Conservation (phyloP, 1,140 invertebrate genomes). For the Oscheius sp. region DNA sequence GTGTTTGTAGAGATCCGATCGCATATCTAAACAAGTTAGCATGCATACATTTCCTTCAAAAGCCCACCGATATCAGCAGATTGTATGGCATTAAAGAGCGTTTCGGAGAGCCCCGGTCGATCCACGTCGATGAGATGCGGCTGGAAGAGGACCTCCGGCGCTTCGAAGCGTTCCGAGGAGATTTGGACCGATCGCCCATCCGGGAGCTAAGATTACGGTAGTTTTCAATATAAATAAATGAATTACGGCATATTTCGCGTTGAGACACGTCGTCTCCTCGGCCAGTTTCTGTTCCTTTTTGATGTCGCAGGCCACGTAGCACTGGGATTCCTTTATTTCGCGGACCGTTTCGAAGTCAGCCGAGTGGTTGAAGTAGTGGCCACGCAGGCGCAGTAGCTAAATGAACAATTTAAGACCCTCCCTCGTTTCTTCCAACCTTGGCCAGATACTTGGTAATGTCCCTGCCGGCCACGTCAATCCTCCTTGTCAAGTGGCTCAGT, state of each 20-base stretch:
- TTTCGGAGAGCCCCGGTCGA: conserved; percentile 88
- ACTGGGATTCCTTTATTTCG: conserved; percentile 99
- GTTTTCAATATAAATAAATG: too few relatives aligned
- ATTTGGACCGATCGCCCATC: conserved; percentile 93
- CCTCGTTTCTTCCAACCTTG: too few relatives aligned
- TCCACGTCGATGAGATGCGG: conserved; percentile 95
- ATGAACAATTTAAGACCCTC: too few relatives aligned
- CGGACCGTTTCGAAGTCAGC: conserved; percentile 98
- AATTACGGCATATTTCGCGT: conserved; percentile 92
- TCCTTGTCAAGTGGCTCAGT: conserved; percentile 85
- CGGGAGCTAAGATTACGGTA: conserved; percentile 74
- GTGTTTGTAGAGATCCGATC: conserved; percentile 94
- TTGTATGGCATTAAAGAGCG: conserved; percentile 93
- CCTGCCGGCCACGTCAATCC: conserved; percentile 93
- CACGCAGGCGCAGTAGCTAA: conserved; percentile 84
- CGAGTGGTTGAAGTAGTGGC: conserved; percentile 98
- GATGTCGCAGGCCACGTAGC: conserved; percentile 97
- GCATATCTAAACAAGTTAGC: conserved; percentile 72
- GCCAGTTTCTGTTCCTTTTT: conserved; percentile 95
- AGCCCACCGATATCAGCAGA: neutral
- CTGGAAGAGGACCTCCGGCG: conserved; percentile 95
- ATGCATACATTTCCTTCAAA: conserved; percentile 5
- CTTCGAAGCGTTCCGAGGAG: conserved; percentile 94
- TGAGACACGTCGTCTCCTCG: conserved; percentile 93
- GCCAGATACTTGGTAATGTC: conserved; percentile 98